Evolutionary conservation across 2,797 vertebrate species (phyloP), one percentile per base, ranked within the genome.

Genomic region (Tapirus indicus): DNA sequence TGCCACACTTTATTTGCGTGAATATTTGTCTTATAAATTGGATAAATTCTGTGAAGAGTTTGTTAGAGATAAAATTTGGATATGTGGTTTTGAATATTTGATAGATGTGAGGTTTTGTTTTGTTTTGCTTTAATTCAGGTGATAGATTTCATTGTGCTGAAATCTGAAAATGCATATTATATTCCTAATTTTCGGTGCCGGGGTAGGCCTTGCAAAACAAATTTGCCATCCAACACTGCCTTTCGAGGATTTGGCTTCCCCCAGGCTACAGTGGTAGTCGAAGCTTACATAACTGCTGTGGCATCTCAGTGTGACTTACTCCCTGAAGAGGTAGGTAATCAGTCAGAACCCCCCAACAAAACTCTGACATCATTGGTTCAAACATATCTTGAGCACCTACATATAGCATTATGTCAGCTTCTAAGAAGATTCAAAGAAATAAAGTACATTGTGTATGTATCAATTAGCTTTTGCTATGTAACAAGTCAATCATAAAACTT

Each of bases 201-300:
- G 14, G 97, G 98, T n/a, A 97, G 52, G 8, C 74, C 0, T 54
- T 99, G 99, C 97, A 99, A 98, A 97, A 99, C 99, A 18, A 99
- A 99, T 89, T 88, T 99, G 44, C 98, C 99, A 5, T 98, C 99
- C 75, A 99, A 99, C 62, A 94, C 92, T 5, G 97, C 98, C 0
- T 99, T 99, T 80, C 96, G 98, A 85, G 99, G 98, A 27, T 98
- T 99, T 94, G 99, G 99, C 41, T 99, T 99, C 90, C 98, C 99
- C 18, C 98, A 99, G 47, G 90, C 87, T 29, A 97, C 71, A 1
- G 69, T 99, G 64, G 94, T 99, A 12, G 98, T 97, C 2, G 98
- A 99, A 98, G 92, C 98, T 1, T 99, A 98, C 95, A 88, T 99
- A 88, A 97, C 98, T 64, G 98, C 32, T 0, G 90, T 99, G 89